Conservation (phyloP, 2,888 invertebrate genomes). For the Mesorhabditis belari region DNA sequence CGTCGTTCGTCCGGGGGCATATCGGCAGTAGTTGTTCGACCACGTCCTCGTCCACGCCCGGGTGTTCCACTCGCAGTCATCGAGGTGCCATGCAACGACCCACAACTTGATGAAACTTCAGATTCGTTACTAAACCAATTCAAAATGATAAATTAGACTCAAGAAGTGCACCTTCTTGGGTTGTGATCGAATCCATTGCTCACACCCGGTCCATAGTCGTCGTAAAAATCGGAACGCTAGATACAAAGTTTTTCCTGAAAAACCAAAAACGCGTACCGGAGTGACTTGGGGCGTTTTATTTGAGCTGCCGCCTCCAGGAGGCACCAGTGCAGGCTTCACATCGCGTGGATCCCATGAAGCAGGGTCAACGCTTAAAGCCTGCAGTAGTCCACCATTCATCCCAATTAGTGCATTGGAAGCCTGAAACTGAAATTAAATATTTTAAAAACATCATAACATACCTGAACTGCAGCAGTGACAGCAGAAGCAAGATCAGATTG, state of each 20-base stretch:
- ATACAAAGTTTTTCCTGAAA: too few relatives aligned
- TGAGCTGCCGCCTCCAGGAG: background rate
- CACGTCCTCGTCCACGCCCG: conserved; percentile 33
- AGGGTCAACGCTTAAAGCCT: conserved; percentile 7
- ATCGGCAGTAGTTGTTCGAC: conserved; percentile 36
- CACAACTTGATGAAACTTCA: conserved; percentile 5
- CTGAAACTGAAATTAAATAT: background rate
- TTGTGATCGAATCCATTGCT: background rate
- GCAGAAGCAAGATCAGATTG: conserved; percentile 4
- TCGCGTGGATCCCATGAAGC: conserved; percentile 13
- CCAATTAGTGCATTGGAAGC: background rate
- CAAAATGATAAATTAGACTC: background rate
- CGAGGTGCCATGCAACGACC: background rate
- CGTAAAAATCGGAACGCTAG: background rate
- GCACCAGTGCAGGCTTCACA: conserved; percentile 12
- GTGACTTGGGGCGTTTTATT: background rate
- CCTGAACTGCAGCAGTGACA: background rate
- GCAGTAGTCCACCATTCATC: conserved; percentile 4
- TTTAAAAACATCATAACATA: too few relatives aligned
- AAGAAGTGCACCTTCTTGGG: background rate
- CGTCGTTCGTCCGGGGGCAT: conserved; percentile 47
- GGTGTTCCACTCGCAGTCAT: conserved; percentile 12
- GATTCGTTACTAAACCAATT: conserved; percentile 9
- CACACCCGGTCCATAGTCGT: background rate
- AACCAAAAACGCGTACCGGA: too few relatives aligned